phyloP scores from a whole-genome alignment of 2,113 vertebrate species.

The Xenus cinereus region DNA sequence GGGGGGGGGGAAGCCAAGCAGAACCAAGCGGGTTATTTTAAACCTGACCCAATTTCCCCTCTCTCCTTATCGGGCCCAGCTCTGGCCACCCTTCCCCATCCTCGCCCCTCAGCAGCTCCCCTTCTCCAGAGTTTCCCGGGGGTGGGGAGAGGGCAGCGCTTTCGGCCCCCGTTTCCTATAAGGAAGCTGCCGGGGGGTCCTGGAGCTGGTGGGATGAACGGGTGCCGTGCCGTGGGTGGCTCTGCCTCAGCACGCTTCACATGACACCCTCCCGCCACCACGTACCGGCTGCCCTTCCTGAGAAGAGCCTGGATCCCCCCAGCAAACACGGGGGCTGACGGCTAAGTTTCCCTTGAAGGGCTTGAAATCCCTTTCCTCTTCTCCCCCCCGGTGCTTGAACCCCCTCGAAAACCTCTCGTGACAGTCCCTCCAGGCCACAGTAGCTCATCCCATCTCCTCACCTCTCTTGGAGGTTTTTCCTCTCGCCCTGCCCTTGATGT shows the following conservation, averaged over 20 bases:
- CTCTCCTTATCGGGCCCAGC: background rate
- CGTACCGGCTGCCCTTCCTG: background rate
- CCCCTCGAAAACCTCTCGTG: rapidly evolving
- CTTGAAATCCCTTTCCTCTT: background rate
- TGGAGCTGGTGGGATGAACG: background rate
- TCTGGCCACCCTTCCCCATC: background rate
- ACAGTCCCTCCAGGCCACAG: rapidly evolving
- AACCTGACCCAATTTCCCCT: constrained; percentile 67
- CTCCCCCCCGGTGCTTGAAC: background rate
- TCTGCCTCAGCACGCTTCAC: background rate
- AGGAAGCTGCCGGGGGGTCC: background rate
- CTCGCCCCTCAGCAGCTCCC: background rate
- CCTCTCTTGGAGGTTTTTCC: background rate
- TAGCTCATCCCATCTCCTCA: background rate
- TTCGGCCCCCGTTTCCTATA: rapidly evolving
- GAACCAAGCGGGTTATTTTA: constrained; percentile 77
- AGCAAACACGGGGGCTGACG: background rate
- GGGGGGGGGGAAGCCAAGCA: constrained; percentile 69
- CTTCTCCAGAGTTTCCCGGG: background rate
- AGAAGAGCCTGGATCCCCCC: background rate
- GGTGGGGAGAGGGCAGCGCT: background rate
- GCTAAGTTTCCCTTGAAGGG: rapidly evolving
- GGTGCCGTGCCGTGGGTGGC: background rate
- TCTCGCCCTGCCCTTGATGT: background rate
- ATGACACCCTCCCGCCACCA: background rate